Percentiles rank a stretch among this genome's conserved stretches.
Evolutionary conservation across 2,888 invertebrate species (phyloP).

Genomic region (Petrophora chlorosata): DNA sequence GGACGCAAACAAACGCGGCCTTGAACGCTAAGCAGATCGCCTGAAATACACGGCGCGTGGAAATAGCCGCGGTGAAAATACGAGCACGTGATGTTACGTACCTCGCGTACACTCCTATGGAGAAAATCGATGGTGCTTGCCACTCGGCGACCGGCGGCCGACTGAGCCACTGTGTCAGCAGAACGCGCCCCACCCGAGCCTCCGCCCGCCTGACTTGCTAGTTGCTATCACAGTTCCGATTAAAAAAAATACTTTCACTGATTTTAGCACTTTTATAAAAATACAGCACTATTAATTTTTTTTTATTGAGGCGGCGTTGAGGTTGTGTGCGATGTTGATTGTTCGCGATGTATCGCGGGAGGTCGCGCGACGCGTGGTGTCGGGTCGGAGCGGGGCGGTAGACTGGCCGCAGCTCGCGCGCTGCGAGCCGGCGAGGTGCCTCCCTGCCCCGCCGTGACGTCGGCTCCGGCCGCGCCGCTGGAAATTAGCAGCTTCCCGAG

Average conservation of each 20-base stretch:
- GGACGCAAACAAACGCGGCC: constrained; percentile 78
- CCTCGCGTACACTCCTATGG: constrained; percentile 75
- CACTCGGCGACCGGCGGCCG: constrained; percentile 80
- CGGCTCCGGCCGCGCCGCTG: constrained; percentile 72
- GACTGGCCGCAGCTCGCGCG: constrained; percentile 67
- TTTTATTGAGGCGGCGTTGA: constrained; percentile 49
- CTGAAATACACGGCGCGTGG: constrained; percentile 77
- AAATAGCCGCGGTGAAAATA: constrained; percentile 80
- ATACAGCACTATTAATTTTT: constrained; percentile 41
- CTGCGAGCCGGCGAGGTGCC: constrained; percentile 62
- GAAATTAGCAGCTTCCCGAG: constrained; percentile 83
- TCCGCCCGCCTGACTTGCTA: constrained; percentile 67
- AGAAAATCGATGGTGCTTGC: constrained; percentile 82
- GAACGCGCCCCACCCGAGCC: constrained; percentile 79
- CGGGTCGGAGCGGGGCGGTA: constrained; percentile 69
- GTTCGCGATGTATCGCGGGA: constrained; percentile 59
- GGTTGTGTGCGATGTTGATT: constrained; percentile 56
- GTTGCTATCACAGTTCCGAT: constrained; percentile 68
- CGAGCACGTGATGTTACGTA: constrained; percentile 79
- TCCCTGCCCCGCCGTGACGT: constrained; percentile 72
- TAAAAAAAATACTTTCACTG: constrained; percentile 66
- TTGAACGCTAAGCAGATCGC: constrained; percentile 79
- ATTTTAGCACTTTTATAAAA: constrained; percentile 56
- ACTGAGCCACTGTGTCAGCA: constrained; percentile 85
- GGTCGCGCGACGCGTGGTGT: constrained; percentile 63